These are phyloP conservation scores for Empidonax alnorum DNA, from an alignment of 2,113 vertebrate species.

Conservation along the genomic window DNA sequence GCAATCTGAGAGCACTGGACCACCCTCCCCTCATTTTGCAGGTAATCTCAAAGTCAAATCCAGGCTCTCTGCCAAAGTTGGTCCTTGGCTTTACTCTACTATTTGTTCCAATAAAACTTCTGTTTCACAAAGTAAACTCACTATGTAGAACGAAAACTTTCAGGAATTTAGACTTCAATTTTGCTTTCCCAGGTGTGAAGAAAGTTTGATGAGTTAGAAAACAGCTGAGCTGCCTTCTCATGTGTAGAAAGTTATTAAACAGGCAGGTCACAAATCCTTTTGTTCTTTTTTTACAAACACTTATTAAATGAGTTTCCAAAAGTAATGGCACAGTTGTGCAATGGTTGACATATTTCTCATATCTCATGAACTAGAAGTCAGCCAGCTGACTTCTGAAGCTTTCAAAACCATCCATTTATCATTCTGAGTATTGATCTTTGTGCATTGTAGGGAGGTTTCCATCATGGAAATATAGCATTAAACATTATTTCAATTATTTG, in stretches of 20 bases:
- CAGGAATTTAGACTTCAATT: conserved; percentile 43
- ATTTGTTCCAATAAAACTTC: background rate
- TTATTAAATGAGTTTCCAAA: conserved; percentile 41
- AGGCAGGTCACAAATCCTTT: conserved; percentile 1
- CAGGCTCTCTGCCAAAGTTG: background rate
- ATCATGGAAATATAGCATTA: background rate
- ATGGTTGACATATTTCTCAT: conserved; percentile 3
- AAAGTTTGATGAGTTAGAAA: conserved; percentile 34
- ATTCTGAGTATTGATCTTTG: background rate
- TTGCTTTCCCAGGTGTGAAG: conserved; percentile 37
- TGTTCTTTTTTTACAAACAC: conserved; percentile 28
- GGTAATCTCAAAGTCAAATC: background rate
- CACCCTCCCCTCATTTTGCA: background rate
- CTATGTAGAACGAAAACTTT: conserved; percentile 7
- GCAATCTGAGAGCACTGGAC: background rate
- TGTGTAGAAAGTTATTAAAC: background rate
- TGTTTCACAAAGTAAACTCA: background rate
- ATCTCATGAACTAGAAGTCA: conserved; percentile 7
- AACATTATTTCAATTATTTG: conserved; percentile 23
- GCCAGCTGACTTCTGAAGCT: background rate
- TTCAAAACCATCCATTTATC: conserved; percentile 36
- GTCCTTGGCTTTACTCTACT: background rate
- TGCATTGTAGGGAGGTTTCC: background rate
- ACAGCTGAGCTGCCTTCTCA: background rate
- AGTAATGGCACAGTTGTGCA: background rate